A percentile compares a stretch with the other conserved stretches of the same genome.
Conservation (phyloP, 2,113 vertebrate genomes). For the Laterallus jamaicensis region DNA sequence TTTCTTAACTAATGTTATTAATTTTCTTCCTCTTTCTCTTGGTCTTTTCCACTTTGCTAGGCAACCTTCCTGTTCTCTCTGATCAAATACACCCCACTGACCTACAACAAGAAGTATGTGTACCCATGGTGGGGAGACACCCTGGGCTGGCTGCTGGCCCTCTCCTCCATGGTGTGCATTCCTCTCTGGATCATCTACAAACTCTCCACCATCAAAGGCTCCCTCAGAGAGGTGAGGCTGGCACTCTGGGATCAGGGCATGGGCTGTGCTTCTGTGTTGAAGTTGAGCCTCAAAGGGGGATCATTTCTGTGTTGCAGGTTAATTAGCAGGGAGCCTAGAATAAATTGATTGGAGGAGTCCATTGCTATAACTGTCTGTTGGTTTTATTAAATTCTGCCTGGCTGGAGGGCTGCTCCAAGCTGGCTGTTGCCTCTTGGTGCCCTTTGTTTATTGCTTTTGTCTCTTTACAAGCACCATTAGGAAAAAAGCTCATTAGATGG, state of each 20-base stretch:
- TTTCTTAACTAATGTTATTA: not conserved
- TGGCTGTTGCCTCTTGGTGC: not conserved
- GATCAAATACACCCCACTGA: conserved; percentile 92
- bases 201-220: conserved; percentile 84
- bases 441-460: not conserved
- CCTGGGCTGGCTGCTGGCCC: conserved; percentile 91
- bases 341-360: not conserved
- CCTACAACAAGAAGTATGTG: conserved; percentile 93
- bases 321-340: not conserved
- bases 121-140: conserved; percentile 95
- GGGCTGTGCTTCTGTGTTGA: not conserved
- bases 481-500: not conserved
- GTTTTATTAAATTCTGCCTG: not conserved
- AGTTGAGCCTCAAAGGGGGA: not conserved
- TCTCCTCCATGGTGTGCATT: conserved; percentile 94
- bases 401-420: not conserved
- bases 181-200: conserved; percentile 85
- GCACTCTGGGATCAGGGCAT: not conserved
- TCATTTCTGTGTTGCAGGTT: not conserved
- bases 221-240: conserved; percentile 85
- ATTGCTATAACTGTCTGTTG: not conserved
- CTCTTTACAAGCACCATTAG: not conserved
- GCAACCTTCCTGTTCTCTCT: conserved; percentile 93
- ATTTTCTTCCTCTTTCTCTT: not conserved
- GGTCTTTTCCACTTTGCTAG: conserved; percentile 61